Conservation (phyloP, 2,113 vertebrate species). For the Tetrax tetrax region DNA sequence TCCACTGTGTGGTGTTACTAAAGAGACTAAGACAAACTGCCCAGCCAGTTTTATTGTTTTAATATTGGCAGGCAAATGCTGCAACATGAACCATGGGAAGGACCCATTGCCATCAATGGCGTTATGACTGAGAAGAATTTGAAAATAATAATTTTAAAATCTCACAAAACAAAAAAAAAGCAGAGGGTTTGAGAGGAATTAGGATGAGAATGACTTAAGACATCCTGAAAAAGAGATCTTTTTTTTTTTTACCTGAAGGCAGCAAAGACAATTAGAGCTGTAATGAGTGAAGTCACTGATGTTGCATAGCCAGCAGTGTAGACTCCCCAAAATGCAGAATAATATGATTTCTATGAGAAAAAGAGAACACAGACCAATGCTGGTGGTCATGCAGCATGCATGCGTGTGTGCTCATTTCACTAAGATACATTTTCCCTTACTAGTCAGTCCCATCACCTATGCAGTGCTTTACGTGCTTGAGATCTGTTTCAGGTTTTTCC, state of each 20-base stretch:
- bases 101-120: neutral
- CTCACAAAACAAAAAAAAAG: neutral
- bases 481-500: neutral
- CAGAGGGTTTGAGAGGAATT: neutral
- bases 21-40: neutral
- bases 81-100: neutral
- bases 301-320: conserved; percentile 78
- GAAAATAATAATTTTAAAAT: neutral
- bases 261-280: conserved; percentile 72
- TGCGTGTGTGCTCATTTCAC: neutral
- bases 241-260: conserved; percentile 66
- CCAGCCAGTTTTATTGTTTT: neutral
- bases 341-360: conserved; percentile 68
- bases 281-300: conserved; percentile 72
- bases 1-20: neutral
- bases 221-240: neutral
- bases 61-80: neutral
- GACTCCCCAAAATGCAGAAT: conserved; percentile 73
- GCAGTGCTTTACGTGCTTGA: accelerated
- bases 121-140: neutral
- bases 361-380: conserved; percentile 21
- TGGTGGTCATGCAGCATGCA: neutral
- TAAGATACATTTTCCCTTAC: neutral
- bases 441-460: neutral
- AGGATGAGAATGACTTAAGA: neutral